phyloP scores from a whole-genome alignment of 2,113 vertebrate genomes.

The Catagonus wagneri region DNA sequence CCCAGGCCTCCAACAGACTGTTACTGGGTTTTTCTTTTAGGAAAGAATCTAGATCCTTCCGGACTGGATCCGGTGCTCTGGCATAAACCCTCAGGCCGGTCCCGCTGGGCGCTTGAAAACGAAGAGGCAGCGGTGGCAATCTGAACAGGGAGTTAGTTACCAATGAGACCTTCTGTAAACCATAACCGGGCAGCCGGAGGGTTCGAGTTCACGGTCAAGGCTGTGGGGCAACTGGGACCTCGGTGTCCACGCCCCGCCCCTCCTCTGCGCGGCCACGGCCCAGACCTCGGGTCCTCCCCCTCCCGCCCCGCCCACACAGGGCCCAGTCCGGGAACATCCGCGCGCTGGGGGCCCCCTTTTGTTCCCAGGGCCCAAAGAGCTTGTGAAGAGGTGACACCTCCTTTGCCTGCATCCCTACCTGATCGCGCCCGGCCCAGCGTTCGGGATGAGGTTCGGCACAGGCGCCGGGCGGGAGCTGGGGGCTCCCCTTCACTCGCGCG shows the following conservation, averaged over 20 bases:
- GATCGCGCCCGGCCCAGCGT: not conserved
- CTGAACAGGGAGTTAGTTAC: not conserved
- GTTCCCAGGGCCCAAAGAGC: not conserved
- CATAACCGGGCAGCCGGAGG: not conserved
- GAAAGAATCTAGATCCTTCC: not conserved
- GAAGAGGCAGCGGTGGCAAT: not conserved
- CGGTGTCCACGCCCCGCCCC: not conserved
- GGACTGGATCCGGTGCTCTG: not conserved
- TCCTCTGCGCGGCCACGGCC: not conserved
- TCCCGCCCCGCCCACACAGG: not conserved
- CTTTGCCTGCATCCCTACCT: not conserved
- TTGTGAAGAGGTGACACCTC: not conserved
- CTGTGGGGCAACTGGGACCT: not conserved
- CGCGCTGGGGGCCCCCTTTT: not conserved
- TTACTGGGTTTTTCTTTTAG: conserved; percentile 16
- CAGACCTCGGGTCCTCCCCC: not conserved
- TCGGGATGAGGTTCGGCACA: not conserved
- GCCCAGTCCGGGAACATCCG: not conserved
- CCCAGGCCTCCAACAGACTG: not conserved
- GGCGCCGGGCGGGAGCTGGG: not conserved
- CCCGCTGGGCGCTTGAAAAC: not conserved
- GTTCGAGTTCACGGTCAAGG: conserved; percentile 74
- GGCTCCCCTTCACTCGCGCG: not conserved
- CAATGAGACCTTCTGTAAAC: conserved; percentile 20
- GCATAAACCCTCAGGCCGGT: not conserved